Evolutionary conservation across 1,140 invertebrate species (phyloP).

Genomic region (Rhagoletis zephyria): DNA sequence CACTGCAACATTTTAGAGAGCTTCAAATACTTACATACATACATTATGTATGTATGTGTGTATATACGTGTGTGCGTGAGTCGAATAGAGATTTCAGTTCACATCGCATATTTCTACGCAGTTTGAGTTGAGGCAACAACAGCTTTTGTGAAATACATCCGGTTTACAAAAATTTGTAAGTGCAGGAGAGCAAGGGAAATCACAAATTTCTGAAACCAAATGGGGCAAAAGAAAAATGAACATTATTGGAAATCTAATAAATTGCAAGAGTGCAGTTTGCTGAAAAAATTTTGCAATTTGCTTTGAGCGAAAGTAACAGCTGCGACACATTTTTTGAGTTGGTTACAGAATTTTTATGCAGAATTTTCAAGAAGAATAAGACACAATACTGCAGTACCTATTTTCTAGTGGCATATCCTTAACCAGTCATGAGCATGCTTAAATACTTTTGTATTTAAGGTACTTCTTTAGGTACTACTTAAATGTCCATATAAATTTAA

Average conservation of each 20-base stretch:
- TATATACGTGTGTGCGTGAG: background rate
- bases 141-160: background rate
- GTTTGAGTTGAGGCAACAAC: slow-evolving; percentile 14
- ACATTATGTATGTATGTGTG: background rate
- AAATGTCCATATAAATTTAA: no score
- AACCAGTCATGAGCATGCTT: no score
- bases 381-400: no score
- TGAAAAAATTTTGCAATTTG: background rate
- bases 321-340: no score
- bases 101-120: slow-evolving; percentile 18
- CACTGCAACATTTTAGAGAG: background rate
- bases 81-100: background rate
- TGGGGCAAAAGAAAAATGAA: slow-evolving; percentile 12
- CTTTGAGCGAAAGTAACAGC: background rate
- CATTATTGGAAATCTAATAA: slow-evolving; percentile 2
- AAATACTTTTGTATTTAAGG: no score
- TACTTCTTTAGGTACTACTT: no score
- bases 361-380: no score
- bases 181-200: background rate
- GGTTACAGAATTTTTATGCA: no score
- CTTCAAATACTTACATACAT: background rate
- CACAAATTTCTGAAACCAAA: background rate
- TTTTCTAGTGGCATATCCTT: no score
- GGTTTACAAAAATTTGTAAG: background rate
- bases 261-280: background rate